Percentiles rank a stretch among this genome's conserved stretches.
Conservation (phyloP, 1,140 invertebrate species). For the Zaprionus africanus region DNA sequence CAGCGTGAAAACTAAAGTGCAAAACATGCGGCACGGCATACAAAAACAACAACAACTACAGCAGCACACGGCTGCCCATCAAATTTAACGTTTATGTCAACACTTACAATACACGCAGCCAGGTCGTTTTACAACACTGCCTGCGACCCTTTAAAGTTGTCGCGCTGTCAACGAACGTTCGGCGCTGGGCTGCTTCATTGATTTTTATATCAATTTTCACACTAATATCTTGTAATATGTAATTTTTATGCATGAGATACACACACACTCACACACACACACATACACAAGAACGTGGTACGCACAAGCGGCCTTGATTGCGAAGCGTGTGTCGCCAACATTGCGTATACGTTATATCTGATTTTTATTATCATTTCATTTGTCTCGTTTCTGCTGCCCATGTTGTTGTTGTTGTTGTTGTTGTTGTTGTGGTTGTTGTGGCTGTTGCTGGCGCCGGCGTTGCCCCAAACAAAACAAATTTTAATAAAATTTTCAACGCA, state of each 20-base stretch:
- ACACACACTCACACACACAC: constrained; percentile 21
- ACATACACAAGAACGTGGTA: constrained; percentile 12
- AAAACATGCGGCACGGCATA: constrained; percentile 59
- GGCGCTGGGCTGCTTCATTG: constrained; percentile 64
- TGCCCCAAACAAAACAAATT: constrained; percentile 36
- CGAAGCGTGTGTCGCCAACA: constrained; percentile 38
- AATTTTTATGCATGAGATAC: constrained; percentile 77
- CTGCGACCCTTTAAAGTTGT: constrained; percentile 67
- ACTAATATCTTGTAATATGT: constrained; percentile 81
- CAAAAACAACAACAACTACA: constrained; percentile 11
- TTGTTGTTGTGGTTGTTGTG: constrained; percentile 17
- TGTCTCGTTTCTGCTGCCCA: constrained; percentile 13
- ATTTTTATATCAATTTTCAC: constrained; percentile 83
- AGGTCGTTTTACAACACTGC: constrained; percentile 67
- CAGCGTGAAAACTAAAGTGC: constrained; percentile 79
- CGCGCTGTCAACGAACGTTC: constrained; percentile 33
- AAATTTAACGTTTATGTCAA: constrained; percentile 83
- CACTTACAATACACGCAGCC: constrained; percentile 70
- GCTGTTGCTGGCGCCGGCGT: neutral
- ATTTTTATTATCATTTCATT: constrained; percentile 72
- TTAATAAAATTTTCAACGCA: constrained; percentile 54
- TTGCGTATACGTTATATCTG: constrained; percentile 71
- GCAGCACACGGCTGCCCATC: constrained; percentile 53
- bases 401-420: constrained; percentile 21
- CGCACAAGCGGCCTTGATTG: constrained; percentile 32